A percentile compares a stretch with the other conserved stretches of the same genome.
phyloP scores from a whole-genome alignment of 92 coral and sea anemone species.

The Phenganax marumi region DNA sequence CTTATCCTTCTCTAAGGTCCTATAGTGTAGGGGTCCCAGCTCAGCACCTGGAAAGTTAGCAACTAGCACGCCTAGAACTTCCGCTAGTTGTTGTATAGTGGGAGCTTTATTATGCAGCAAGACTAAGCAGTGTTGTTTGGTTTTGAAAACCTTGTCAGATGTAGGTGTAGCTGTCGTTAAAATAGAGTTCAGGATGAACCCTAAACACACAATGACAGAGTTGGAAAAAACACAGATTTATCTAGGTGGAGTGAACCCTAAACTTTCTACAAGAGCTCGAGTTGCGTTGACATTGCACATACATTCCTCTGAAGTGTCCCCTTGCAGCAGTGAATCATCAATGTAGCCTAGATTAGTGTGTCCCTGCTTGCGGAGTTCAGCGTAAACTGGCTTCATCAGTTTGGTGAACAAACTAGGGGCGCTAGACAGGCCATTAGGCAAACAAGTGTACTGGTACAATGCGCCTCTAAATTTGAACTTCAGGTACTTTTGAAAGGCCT shows the following conservation, averaged over 20 bases:
- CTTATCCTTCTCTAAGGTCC: constrained; percentile 45
- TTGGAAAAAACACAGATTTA: constrained; percentile 38
- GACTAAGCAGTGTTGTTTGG: constrained; percentile 37
- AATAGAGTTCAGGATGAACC: constrained; percentile 40
- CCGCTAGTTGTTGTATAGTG: constrained; percentile 41
- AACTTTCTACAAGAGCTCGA: constrained; percentile 28
- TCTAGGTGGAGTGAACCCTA: constrained; percentile 48
- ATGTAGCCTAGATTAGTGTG: constrained; percentile 34
- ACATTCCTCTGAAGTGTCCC: constrained; percentile 27
- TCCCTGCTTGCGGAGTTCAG: constrained; percentile 27
- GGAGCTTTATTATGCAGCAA: constrained; percentile 1
- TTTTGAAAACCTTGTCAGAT: constrained; percentile 37
- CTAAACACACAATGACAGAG: constrained; percentile 44
- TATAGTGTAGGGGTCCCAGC: constrained; percentile 55
- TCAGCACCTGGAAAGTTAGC: constrained; percentile 48
- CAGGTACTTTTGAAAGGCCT: constrained; percentile 58
- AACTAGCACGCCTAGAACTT: constrained; percentile 41
- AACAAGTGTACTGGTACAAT: constrained; percentile 59
- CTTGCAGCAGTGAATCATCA: constrained; percentile 41
- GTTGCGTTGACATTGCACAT: constrained; percentile 51
- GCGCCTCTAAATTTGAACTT: constrained; percentile 59
- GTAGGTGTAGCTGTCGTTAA: constrained; percentile 28
- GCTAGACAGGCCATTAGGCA: constrained; percentile 42
- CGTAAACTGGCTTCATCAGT: constrained; percentile 37
- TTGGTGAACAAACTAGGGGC: constrained; percentile 46